Conservation (phyloP, 2,113 vertebrate species). For the Cardinalis cardinalis region DNA sequence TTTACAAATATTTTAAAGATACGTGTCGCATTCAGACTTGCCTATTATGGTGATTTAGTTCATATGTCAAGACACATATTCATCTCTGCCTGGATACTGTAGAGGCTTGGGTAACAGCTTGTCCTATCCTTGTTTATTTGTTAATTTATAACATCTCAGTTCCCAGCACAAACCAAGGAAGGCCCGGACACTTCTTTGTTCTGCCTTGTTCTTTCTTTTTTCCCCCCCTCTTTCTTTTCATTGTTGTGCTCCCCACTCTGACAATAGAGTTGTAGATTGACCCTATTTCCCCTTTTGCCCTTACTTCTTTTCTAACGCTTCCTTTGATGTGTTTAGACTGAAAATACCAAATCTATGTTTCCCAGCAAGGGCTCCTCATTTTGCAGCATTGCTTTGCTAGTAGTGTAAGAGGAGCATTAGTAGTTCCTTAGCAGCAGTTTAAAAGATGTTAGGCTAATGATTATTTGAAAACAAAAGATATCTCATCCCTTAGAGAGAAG, state of each 20-base stretch:
- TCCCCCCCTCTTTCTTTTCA: neutral
- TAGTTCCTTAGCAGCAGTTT: neutral
- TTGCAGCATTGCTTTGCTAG: neutral
- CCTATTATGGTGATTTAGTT: constrained; percentile 21
- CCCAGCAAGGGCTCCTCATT: neutral
- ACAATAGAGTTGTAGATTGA: constrained; percentile 11
- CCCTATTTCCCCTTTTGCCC: neutral
- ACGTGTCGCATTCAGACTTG: neutral
- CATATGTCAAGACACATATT: neutral
- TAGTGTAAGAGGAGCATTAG: neutral
- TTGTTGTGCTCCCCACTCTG: neutral
- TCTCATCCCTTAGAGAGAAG: neutral
- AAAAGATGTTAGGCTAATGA: neutral
- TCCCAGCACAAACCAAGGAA: neutral
- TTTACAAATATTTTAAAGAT: constrained; percentile 9
- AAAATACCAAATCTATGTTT: constrained; percentile 19
- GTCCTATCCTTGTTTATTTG: constrained; percentile 22
- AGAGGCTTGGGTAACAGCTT: neutral
- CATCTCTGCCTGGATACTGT: neutral
- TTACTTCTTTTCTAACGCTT: neutral
- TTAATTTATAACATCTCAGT: constrained; percentile 30
- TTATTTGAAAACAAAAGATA: neutral
- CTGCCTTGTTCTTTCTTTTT: neutral
- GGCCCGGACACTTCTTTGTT: neutral
- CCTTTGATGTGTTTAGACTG: constrained; percentile 3